phyloP scores from a whole-genome alignment of 2,113 vertebrate species.

The Eubucco bourcierii region DNA sequence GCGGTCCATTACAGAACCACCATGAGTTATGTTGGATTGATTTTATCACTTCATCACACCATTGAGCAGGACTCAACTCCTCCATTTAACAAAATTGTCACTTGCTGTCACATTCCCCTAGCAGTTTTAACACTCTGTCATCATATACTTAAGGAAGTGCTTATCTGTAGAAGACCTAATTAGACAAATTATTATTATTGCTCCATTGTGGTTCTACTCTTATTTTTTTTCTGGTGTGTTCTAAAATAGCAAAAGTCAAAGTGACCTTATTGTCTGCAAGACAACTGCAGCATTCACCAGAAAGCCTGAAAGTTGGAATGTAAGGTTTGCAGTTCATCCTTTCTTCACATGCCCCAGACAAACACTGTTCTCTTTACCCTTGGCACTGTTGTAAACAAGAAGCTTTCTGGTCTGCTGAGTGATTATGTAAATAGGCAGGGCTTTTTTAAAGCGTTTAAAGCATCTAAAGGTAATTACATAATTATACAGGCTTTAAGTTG shows the following conservation, averaged over 20 bases:
- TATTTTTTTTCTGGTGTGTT: neutral
- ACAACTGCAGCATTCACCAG: neutral
- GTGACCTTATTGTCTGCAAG: neutral
- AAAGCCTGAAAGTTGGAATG: neutral
- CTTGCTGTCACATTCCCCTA: neutral
- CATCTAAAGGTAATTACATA: slow-evolving; percentile 3
- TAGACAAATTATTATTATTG: neutral
- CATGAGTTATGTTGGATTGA: neutral
- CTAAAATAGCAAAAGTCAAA: neutral
- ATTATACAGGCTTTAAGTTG: neutral
- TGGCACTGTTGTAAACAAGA: slow-evolving; percentile 1
- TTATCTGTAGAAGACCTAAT: neutral
- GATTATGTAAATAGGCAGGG: slow-evolving; percentile 26
- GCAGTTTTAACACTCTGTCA: neutral
- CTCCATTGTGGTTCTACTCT: neutral
- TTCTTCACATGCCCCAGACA: neutral
- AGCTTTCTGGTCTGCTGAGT: neutral
- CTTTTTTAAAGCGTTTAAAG: slow-evolving; percentile 12
- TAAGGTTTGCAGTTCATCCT: neutral
- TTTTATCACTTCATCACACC: neutral
- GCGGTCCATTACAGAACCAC: neutral
- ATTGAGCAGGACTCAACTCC: neutral
- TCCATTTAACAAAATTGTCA: neutral
- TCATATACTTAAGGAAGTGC: neutral
- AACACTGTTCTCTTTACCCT: neutral